phyloP scores from a whole-genome alignment of 2,113 vertebrate species.

The Stigmatopora argus region DNA sequence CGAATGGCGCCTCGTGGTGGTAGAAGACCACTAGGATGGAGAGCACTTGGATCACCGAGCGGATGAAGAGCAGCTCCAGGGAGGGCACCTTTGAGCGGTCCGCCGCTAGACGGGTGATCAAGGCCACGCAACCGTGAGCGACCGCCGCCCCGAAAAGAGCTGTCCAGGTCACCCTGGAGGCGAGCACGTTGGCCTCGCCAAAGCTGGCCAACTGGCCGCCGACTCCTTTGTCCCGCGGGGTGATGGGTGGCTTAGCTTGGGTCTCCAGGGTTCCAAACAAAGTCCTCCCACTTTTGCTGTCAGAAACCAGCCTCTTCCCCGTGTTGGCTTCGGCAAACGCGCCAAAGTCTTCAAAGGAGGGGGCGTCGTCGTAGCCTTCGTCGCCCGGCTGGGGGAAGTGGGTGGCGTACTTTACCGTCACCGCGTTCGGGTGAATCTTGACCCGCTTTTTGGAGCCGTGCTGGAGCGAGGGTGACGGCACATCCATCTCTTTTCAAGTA shows the following conservation, averaged over 20 bases:
- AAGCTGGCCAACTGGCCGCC: slow-evolving; percentile 77
- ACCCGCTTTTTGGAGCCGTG: slow-evolving; percentile 88
- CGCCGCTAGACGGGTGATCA: slow-evolving; percentile 87
- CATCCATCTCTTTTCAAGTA: slow-evolving; percentile 77
- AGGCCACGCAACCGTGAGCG: slow-evolving; percentile 91
- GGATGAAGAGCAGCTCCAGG: slow-evolving; percentile 93
- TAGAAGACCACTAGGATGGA: slow-evolving; percentile 88
- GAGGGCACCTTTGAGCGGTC: slow-evolving; percentile 96
- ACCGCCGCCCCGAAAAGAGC: slow-evolving; percentile 88
- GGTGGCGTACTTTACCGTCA: slow-evolving; percentile 92
- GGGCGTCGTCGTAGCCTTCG: slow-evolving; percentile 82
- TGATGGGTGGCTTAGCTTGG: slow-evolving; percentile 63
- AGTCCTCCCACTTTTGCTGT: slow-evolving; percentile 76
- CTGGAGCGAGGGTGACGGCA: slow-evolving; percentile 71
- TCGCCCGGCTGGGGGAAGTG: slow-evolving; percentile 93
- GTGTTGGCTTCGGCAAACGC: slow-evolving; percentile 82
- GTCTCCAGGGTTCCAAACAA: slow-evolving; percentile 86
- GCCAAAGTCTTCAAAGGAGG: slow-evolving; percentile 80
- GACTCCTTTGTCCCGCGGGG: slow-evolving; percentile 65
- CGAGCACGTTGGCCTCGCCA: slow-evolving; percentile 79
- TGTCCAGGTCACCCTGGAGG: slow-evolving; percentile 86
- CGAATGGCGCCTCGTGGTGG: slow-evolving; percentile 89
- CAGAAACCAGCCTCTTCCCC: slow-evolving; percentile 77
- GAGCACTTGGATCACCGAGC: slow-evolving; percentile 90
- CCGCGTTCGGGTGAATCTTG: slow-evolving; percentile 92